Evolutionary conservation across 2,888 invertebrate genomes (phyloP).

Genomic region (Rotaria magnacalcarata): DNA sequence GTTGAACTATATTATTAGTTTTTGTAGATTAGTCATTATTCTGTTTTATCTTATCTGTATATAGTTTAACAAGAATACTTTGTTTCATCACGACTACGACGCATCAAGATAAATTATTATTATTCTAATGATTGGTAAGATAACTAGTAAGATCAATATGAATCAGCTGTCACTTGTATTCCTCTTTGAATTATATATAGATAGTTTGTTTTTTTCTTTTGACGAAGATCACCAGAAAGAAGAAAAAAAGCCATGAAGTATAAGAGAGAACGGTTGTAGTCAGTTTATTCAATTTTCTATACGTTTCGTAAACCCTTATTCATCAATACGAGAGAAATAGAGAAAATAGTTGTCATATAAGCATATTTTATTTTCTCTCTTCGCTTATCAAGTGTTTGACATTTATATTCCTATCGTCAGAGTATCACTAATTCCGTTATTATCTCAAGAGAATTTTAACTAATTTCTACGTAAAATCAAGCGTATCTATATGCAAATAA

Average conservation of each 20-base stretch:
- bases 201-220: too few species aligned
- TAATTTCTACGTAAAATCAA: not conserved
- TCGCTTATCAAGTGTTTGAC: not conserved
- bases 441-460: not conserved
- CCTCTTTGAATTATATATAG: too few species aligned
- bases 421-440: not conserved
- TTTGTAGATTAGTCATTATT: slow-evolving; percentile 11
- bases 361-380: not conserved
- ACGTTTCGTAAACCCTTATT: not conserved
- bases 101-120: not conserved
- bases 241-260: not conserved
- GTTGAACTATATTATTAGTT: not conserved
- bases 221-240: too few species aligned
- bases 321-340: not conserved
- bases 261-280: not conserved
- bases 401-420: not conserved
- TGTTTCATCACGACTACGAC: not conserved
- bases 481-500: not conserved
- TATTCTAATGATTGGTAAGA: not conserved
- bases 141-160: not conserved
- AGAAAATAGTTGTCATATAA: not conserved
- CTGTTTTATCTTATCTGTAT: not conserved
- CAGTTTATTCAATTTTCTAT: not conserved
- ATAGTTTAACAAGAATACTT: not conserved
- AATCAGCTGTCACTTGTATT: too few species aligned